A percentile compares a stretch with the other conserved stretches of the same genome.
Conservation (phyloP, 2,113 vertebrate genomes). For the Sminthopsis crassicaudata region DNA sequence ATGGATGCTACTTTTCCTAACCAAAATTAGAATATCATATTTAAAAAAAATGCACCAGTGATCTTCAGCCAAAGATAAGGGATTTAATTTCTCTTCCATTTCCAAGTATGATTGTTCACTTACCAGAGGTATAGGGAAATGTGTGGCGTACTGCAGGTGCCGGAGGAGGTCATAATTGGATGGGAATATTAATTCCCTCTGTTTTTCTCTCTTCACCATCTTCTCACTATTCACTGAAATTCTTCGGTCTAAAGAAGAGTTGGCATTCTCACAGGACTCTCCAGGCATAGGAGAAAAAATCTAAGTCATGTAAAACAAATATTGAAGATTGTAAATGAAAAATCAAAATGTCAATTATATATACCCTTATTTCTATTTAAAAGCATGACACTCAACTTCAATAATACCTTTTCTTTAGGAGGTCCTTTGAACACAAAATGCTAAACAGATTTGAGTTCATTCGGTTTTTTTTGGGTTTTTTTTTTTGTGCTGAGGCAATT, state of each 20-base stretch:
- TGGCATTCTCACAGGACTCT: conserved; percentile 82
- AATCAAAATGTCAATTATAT: background rate
- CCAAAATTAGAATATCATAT: background rate
- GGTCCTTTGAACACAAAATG: background rate
- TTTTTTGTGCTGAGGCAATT: no score
- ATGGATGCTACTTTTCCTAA: background rate
- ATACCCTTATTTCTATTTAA: background rate
- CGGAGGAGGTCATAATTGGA: conserved; percentile 84
- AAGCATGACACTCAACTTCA: background rate
- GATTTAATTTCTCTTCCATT: background rate
- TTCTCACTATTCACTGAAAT: conserved; percentile 81
- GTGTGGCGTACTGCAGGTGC: conserved; percentile 85
- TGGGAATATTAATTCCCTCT: conserved; percentile 83
- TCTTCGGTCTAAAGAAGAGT: conserved; percentile 80
- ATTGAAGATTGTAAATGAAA: conserved; percentile 73
- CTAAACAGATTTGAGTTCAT: background rate
- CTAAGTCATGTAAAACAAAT: conserved; percentile 84
- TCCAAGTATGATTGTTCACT: conserved; percentile 45
- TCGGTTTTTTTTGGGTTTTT: no score
- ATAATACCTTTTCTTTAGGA: conserved; percentile 2
- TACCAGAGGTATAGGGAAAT: conserved; percentile 86
- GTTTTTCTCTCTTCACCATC: conserved; percentile 81
- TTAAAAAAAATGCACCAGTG: background rate
- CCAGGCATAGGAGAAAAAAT: conserved; percentile 86
- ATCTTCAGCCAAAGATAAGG: background rate